Percentiles rank a stretch among this genome's conserved stretches.
Conservation (phyloP, 2,113 vertebrate genomes). For the Cheirogaleus medius region DNA sequence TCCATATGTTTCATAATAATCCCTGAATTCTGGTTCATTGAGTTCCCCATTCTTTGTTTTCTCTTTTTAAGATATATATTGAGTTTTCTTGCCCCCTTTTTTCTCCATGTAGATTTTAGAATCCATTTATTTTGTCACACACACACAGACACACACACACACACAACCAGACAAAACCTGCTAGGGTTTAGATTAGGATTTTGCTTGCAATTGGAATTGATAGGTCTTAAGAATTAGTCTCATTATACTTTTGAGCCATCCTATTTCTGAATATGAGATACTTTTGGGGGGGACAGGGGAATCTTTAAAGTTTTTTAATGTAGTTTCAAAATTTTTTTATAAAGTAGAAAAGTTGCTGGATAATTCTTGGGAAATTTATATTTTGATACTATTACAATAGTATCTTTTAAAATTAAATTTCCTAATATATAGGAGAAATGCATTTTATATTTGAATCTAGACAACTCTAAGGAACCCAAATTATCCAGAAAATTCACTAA, state of each 20-base stretch:
- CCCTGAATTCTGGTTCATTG: not conserved
- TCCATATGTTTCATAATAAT: not conserved
- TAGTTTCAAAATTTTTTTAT: not conserved
- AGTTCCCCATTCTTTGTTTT: not conserved
- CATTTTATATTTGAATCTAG: not conserved
- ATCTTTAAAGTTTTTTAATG: not conserved
- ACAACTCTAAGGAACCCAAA: not conserved
- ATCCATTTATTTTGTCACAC: not conserved
- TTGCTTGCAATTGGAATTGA: not conserved
- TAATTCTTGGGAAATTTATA: not conserved
- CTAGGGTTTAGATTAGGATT: not conserved
- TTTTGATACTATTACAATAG: not conserved
- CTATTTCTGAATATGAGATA: not conserved
- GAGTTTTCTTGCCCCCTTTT: not conserved
- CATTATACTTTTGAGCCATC: not conserved
- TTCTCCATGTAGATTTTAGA: not conserved
- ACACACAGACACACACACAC: not conserved
- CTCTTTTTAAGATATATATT: not conserved
- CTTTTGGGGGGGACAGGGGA: fast-evolving
- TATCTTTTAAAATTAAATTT: slow-evolving; percentile 31
- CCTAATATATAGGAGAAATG: not conserved
- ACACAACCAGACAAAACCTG: not conserved
- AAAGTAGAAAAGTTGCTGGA: not conserved
- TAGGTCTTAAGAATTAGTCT: not conserved
- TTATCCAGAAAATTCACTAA: not conserved